phyloP scores from a whole-genome alignment of 2,113 vertebrate genomes.

The Salvator merianae region DNA sequence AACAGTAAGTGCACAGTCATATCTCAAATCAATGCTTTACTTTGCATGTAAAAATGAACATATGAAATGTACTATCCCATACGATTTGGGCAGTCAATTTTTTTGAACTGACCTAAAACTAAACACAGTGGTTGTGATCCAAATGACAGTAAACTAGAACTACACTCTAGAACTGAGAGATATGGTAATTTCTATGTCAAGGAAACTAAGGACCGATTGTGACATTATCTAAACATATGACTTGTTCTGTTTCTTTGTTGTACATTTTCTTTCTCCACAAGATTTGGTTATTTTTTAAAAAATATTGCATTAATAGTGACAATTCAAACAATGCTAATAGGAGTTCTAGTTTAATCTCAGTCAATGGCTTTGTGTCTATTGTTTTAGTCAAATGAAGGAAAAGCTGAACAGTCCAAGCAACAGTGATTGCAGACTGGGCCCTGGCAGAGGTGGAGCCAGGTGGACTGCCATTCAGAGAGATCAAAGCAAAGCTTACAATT shows the following conservation, averaged over 20 bases:
- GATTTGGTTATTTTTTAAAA: neutral
- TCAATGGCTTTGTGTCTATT: no score
- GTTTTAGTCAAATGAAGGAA: no score
- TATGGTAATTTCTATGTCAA: neutral
- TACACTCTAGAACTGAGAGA: neutral
- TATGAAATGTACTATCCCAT: neutral
- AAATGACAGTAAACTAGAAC: neutral
- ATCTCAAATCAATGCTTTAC: neutral
- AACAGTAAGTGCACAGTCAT: neutral
- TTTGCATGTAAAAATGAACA: neutral
- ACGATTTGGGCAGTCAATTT: neutral
- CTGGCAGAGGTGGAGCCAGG: no score
- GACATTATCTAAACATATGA: no score
- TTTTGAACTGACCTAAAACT: conserved; percentile 1
- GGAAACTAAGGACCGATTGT: no score
- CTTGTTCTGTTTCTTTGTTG: neutral
- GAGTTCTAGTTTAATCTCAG: no score
- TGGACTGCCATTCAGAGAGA: no score
- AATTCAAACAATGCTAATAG: neutral
- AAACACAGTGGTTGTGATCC: neutral
- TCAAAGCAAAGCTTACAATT: no score
- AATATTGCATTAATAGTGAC: neutral
- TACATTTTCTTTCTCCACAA: neutral
- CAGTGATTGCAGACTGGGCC: no score
- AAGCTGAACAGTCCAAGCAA: no score